A percentile compares a stretch with the other conserved stretches of the same genome.
phyloP scores from a whole-genome alignment of 1,140 invertebrate species.

The Pygmarrhopalites habei region DNA sequence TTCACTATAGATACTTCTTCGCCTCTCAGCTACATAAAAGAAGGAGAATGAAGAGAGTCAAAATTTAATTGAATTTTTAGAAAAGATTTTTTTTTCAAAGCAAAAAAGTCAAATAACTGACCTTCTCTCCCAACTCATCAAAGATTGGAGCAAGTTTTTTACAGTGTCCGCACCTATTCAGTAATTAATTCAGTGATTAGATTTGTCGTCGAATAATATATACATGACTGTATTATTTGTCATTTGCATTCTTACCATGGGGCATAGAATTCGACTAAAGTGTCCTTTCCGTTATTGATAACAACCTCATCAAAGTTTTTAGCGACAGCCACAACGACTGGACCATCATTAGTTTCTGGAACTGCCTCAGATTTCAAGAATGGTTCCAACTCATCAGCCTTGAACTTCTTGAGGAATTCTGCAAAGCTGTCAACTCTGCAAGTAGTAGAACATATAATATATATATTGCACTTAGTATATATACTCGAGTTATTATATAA shows the following conservation, averaged over 20 bases:
- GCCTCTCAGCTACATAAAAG: conserved; percentile 56
- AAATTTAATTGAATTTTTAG: background rate
- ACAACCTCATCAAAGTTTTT: conserved; percentile 97
- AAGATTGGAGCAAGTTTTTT: conserved; percentile 89
- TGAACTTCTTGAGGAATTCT: conserved; percentile 78
- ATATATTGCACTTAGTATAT: background rate
- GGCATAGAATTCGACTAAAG: conserved; percentile 94
- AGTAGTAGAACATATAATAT: background rate
- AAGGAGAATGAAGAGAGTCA: background rate
- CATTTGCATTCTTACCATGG: no score
- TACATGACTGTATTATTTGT: background rate
- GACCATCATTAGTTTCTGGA: conserved; percentile 73
- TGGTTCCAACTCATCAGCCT: conserved; percentile 74
- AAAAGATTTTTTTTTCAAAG: conserved; percentile 1
- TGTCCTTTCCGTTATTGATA: conserved; percentile 83
- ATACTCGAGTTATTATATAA: background rate
- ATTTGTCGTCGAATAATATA: background rate
- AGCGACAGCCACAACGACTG: conserved; percentile 86
- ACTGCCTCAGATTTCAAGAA: conserved; percentile 93
- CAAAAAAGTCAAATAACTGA: conserved; percentile 43
- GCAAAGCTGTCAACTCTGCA: conserved; percentile 74
- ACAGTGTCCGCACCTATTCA: conserved; percentile 99
- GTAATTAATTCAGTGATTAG: no score
- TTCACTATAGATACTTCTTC: conserved; percentile 93
- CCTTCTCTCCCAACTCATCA: conserved; percentile 88